These are phyloP conservation scores for Bagarius yarrelli DNA, from an alignment of 2,113 vertebrate genomes.

Conservation along the genomic window DNA sequence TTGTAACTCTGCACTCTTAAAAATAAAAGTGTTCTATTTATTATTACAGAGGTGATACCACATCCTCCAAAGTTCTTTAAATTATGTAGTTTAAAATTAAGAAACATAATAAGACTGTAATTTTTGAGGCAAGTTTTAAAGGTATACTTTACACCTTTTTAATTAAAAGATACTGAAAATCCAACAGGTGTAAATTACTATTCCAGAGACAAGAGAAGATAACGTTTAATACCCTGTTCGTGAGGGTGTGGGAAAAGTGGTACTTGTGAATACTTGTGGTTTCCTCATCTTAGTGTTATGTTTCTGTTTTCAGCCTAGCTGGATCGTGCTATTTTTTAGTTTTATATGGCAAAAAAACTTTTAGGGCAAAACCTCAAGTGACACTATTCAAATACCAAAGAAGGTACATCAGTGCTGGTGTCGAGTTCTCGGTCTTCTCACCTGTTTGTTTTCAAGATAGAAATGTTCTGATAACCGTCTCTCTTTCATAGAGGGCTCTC, in stretches of 20 bases:
- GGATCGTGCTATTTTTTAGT: background rate
- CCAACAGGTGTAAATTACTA: background rate
- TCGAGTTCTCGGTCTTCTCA: background rate
- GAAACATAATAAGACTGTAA: background rate
- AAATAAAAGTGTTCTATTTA: background rate
- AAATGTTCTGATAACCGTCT: background rate
- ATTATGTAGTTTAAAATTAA: background rate
- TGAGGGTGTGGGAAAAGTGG: background rate
- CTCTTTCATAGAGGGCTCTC: constrained; percentile 65
- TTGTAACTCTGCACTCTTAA: background rate
- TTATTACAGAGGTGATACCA: background rate
- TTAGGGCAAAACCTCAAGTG: background rate
- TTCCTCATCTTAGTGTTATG: constrained; percentile 3
- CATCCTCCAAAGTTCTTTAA: no score
- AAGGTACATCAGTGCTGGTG: background rate
- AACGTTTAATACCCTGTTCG: background rate
- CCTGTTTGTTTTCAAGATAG: background rate
- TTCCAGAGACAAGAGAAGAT: background rate
- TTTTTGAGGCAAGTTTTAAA: background rate
- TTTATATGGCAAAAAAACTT: background rate
- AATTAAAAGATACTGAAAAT: background rate
- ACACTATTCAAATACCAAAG: background rate
- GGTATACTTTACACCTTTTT: background rate
- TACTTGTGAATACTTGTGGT: constrained; percentile 15
- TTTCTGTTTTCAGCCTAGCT: background rate